Percentiles rank a stretch among this genome's conserved stretches.
Evolutionary conservation across 2,888 invertebrate genomes (phyloP).

Genomic region (Oxystoma pomonae): DNA sequence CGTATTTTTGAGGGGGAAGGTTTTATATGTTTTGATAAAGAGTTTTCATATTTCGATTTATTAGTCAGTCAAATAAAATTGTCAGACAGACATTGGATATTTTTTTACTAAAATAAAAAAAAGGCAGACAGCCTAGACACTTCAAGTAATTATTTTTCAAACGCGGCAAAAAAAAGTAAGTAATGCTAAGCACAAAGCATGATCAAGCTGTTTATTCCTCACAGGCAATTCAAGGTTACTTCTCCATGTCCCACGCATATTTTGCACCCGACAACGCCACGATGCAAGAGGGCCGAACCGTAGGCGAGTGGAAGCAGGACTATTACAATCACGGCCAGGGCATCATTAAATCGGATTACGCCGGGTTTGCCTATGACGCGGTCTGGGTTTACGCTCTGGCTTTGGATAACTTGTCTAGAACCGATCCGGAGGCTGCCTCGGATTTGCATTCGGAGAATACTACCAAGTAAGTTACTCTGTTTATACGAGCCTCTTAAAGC

Average conservation of each 20-base stretch:
- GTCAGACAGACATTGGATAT: no score
- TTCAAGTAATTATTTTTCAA: no score
- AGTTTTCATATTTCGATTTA: no score
- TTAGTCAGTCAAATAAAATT: no score
- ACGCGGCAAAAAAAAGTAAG: no score
- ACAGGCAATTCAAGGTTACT: constrained; percentile 68
- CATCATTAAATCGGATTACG: constrained; percentile 57
- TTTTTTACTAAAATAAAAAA: no score
- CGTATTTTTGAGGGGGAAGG: no score
- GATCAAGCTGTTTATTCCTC: no score
- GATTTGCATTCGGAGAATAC: constrained; percentile 54
- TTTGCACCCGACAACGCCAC: constrained; percentile 57
- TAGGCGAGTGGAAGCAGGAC: constrained; percentile 57
- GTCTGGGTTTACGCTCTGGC: constrained; percentile 77
- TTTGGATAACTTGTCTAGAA: constrained; percentile 58
- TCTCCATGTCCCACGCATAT: constrained; percentile 64
- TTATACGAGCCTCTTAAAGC: no score
- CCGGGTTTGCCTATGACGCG: constrained; percentile 76
- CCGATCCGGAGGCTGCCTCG: constrained; percentile 56
- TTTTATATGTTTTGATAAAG: no score
- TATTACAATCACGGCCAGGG: constrained; percentile 43
- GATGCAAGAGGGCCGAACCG: constrained; percentile 63
- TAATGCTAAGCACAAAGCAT: no score
- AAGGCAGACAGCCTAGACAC: no score
- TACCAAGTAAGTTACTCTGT: constrained; percentile 51